Evolutionary conservation across 1,140 invertebrate species (phyloP).

Genomic region (Dendrolimus kikuchii): DNA sequence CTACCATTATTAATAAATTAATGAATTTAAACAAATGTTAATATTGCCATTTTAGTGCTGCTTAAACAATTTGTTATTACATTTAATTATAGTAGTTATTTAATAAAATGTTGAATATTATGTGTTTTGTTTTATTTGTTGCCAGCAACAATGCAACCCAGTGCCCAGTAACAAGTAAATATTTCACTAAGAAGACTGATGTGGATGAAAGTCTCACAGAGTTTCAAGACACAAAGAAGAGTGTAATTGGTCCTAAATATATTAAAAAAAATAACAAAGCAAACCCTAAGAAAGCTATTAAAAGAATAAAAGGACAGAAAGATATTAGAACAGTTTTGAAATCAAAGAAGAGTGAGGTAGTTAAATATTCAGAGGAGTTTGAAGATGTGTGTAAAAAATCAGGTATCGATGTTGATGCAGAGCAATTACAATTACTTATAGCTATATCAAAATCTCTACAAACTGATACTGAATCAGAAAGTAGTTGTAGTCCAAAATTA

Average conservation of each 20-base stretch:
- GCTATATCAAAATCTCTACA: conserved; percentile 71
- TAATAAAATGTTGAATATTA: conserved; percentile 18
- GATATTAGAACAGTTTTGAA: conserved; percentile 51
- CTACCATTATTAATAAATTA: no score
- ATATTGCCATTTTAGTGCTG: no score
- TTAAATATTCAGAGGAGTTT: conserved; percentile 54
- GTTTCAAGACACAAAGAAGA: conserved; percentile 44
- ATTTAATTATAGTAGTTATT: no score
- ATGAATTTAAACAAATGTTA: no score
- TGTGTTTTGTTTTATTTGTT: conserved; percentile 43
- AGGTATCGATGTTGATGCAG: conserved; percentile 68
- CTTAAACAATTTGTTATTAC: no score
- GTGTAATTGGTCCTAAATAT: conserved; percentile 28
- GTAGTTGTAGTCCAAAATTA: conserved; percentile 15
- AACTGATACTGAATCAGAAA: conserved; percentile 15
- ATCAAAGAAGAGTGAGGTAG: conserved; percentile 49
- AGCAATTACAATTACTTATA: conserved; percentile 73
- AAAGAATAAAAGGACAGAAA: conserved; percentile 43
- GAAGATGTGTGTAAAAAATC: conserved; percentile 47
- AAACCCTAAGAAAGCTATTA: conserved; percentile 26
- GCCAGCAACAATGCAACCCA: conserved; percentile 20
- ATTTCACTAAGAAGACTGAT: conserved; percentile 33
- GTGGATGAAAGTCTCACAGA: conserved; percentile 58
- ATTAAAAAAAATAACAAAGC: conserved; percentile 13
- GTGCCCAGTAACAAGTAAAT: conserved; percentile 41